Conservation (phyloP, 2,113 vertebrate genomes). For the Microcebus jonahi region DNA sequence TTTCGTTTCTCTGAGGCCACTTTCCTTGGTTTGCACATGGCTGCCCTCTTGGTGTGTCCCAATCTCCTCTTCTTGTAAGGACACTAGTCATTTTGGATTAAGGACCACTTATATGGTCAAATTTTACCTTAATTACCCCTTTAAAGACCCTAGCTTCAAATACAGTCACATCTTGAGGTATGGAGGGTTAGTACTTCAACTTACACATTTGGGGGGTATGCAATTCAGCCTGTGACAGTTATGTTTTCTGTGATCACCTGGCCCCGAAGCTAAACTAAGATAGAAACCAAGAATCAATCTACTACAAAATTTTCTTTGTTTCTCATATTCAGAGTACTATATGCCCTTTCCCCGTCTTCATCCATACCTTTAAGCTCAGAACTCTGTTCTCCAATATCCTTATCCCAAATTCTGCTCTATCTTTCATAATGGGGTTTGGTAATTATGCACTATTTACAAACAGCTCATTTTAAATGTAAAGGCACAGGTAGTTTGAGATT, state of each 20-base stretch:
- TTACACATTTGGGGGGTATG: neutral
- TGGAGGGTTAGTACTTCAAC: neutral
- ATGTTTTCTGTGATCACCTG: neutral
- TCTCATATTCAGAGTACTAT: neutral
- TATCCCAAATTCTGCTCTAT: neutral
- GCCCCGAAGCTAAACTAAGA: neutral
- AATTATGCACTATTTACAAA: neutral
- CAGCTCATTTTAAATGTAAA: neutral
- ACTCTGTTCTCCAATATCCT: neutral
- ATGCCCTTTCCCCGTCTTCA: neutral
- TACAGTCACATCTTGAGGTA: neutral
- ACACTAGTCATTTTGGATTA: too few species aligned
- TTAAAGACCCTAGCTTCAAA: neutral
- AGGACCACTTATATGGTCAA: too few species aligned
- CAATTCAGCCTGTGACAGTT: neutral
- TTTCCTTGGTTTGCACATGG: neutral
- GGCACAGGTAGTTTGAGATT: neutral
- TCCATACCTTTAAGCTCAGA: neutral
- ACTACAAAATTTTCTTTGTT: neutral
- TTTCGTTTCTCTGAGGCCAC: neutral
- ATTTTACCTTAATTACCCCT: neutral
- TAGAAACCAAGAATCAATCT: neutral
- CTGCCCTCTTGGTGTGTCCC: neutral
- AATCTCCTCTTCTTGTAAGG: neutral
- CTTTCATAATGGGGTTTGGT: neutral